A percentile compares a stretch with the other conserved stretches of the same genome.
phyloP scores from a whole-genome alignment of 2,888 invertebrate species.

The Nemurella pictetii region DNA sequence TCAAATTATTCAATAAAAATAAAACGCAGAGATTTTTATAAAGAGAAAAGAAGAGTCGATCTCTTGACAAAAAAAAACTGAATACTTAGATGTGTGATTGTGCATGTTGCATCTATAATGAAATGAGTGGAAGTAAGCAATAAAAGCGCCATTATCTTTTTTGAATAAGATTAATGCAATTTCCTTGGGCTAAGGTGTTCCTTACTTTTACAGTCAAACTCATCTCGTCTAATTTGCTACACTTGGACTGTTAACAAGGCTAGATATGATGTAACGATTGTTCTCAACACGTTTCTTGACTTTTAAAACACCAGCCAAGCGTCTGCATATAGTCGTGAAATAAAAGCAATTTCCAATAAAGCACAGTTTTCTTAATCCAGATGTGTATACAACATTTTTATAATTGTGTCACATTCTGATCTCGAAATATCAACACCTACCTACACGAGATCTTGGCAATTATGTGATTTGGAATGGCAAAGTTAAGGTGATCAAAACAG shows the following conservation, averaged over 20 bases:
- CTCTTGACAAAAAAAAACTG: background rate
- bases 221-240: background rate
- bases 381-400: background rate
- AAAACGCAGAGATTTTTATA: background rate
- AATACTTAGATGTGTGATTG: background rate
- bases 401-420: background rate
- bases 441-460: background rate
- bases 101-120: background rate
- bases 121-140: background rate
- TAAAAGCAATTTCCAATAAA: background rate
- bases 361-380: background rate
- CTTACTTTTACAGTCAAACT: background rate
- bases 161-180: background rate
- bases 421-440: no score
- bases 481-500: background rate
- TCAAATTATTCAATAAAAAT: background rate
- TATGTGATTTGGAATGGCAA: background rate
- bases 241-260: background rate
- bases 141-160: background rate
- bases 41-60: background rate
- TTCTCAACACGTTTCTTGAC: background rate
- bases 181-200: background rate
- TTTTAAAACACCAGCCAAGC: background rate
- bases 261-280: background rate
- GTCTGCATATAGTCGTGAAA: background rate